Evolutionary conservation across 2,797 vertebrate species (phyloP), one percentile per base, ranked within the genome.

Genomic region (Pelobates cultripes): DNA sequence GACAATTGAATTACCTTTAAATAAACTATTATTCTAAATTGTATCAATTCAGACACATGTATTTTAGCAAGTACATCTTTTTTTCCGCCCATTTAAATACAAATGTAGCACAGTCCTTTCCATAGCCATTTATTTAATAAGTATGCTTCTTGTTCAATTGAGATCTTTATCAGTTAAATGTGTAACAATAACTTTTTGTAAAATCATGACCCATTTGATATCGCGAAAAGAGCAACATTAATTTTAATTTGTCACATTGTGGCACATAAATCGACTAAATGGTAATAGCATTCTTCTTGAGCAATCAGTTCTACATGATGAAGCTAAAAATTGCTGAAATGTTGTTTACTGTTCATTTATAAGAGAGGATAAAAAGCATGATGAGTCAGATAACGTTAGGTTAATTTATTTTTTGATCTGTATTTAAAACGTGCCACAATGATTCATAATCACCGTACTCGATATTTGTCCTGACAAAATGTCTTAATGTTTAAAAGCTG

Each of bases 251-350:
- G 92, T 90, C 92, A 91, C 87, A 87, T 90, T 90, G 91, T 85
- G 88, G 89, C 85, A 87, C 89, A 88, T 92, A 94, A 94, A 94
- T 92, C 91, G 92, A 90, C 88, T 91, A 92, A 92, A 91, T 88
- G 89, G 92, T 93, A 93, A 94, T 92, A 92, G 90, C 90, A 90
- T 90, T 93, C 91, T 92, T 92, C 88, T 91, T 28, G 53, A 92
- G 91, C 71, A 93, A 94, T 94, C 93, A 92, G 92, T 94, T 94
- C 92, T 91, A 92, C 91, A 89, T 91, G 91, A 93, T 92, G 93
- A 93, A 89, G 89, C 89, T 90, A 93, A 93, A 92, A 91, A 93
- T 93, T 91, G 90, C 90, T 89, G 91, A 93, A 93, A 89, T 88
- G 86, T 91, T 94, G 94, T 93, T 94, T 94, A 93, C 89, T 86